phyloP scores from a whole-genome alignment of 2,797 vertebrate species.

The Pangasius larnaudii region DNA sequence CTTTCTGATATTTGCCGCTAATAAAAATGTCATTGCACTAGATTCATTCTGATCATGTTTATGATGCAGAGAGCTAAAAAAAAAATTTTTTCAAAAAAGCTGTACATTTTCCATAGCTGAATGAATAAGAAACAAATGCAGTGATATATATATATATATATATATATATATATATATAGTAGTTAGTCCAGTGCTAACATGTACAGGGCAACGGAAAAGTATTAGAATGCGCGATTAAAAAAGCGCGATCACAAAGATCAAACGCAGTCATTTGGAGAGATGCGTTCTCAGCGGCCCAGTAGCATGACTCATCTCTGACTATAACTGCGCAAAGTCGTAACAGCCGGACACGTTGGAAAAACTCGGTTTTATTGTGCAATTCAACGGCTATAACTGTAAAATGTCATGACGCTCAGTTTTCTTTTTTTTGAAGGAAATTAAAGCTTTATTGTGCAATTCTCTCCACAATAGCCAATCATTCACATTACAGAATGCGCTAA shows the following conservation, averaged over 20 bases:
- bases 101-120: neutral
- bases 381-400: neutral
- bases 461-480: neutral
- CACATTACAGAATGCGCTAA: neutral
- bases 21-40: conserved; percentile 57
- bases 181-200: neutral
- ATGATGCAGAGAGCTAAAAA: conserved; percentile 42
- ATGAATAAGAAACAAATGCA: conserved; percentile 20
- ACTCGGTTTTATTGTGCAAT: neutral
- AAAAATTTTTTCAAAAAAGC: neutral
- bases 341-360: neutral
- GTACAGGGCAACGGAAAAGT: neutral
- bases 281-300: neutral
- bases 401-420: too few species aligned
- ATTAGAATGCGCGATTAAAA: neutral
- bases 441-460: conserved; percentile 5
- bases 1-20: conserved; percentile 47
- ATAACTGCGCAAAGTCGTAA: neutral
- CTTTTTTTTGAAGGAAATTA: neutral
- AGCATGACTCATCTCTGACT: neutral
- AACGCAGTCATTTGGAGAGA: neutral
- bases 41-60: conserved; percentile 52
- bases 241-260: conserved; percentile 16
- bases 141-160: neutral
- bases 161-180: conserved; percentile 1